phyloP scores from a whole-genome alignment of 2,888 invertebrate genomes.

The Temnothorax ravouxi region DNA sequence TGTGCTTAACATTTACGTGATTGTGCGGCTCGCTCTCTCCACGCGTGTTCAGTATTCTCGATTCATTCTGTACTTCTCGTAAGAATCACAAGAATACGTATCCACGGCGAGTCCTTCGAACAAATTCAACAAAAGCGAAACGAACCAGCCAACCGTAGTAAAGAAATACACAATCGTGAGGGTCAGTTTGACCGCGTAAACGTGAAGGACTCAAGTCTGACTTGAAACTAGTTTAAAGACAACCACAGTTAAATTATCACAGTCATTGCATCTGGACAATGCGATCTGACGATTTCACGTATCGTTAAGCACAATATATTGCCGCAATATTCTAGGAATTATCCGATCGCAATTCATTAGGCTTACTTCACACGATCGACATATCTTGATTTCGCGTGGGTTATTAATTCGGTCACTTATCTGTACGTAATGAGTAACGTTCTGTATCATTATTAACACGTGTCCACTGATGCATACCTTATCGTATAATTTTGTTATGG shows the following conservation, averaged over 20 bases:
- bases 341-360: neutral
- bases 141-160: neutral
- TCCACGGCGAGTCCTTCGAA: conserved; percentile 13
- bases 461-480: conserved; percentile 32
- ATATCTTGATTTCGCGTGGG: neutral
- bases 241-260: neutral
- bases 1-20: conserved; percentile 9
- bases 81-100: neutral
- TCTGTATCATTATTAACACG: conserved; percentile 54
- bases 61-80: neutral
- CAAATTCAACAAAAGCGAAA: conserved; percentile 31
- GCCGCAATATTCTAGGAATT: neutral
- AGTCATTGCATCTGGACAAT: neutral
- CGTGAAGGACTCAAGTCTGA: neutral
- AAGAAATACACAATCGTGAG: neutral
- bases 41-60: neutral
- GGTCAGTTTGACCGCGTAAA: neutral
- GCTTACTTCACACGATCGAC: neutral
- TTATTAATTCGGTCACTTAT: conserved; percentile 33
- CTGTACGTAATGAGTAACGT: conserved; percentile 25
- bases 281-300: neutral
- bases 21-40: neutral
- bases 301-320: neutral
- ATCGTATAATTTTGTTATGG: conserved; percentile 61
- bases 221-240: neutral